Evolutionary conservation across 2,888 invertebrate genomes (phyloP).

Genomic region (Aporophyla nigra): DNA sequence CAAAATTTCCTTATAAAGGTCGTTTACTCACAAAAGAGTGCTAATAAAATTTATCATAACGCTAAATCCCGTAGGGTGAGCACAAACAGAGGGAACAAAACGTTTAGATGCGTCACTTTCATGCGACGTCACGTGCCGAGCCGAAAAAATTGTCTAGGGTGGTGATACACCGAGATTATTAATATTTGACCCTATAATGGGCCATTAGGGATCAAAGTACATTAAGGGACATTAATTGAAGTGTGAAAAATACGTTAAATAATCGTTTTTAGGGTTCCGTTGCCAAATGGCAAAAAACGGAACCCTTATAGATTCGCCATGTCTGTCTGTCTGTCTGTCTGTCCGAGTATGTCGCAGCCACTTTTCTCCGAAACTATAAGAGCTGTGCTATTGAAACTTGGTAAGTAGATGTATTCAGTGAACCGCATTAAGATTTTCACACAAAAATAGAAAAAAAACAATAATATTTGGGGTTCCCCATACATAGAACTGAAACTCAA

Average conservation of each 20-base stretch:
- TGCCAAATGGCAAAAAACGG: too few relatives aligned
- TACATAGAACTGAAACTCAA: too few relatives aligned
- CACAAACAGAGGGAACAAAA: slow-evolving; percentile 64
- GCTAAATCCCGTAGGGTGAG: slow-evolving; percentile 55
- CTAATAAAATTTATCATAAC: slow-evolving; percentile 59
- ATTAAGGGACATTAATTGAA: slow-evolving; percentile 17
- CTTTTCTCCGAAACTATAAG: too few relatives aligned
- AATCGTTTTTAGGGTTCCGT: too few relatives aligned
- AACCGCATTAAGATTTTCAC: too few relatives aligned
- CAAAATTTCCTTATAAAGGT: slow-evolving; percentile 26
- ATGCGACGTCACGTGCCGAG: slow-evolving; percentile 73
- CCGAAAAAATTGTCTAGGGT: slow-evolving; percentile 56
- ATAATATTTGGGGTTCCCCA: too few relatives aligned
- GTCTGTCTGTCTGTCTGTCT: too few relatives aligned
- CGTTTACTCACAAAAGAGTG: slow-evolving; percentile 38
- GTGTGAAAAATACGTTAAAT: not conserved
- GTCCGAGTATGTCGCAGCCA: too few relatives aligned
- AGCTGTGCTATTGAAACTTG: too few relatives aligned
- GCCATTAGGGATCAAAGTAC: slow-evolving; percentile 22
- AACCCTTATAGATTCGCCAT: too few relatives aligned
- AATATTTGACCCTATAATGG: slow-evolving; percentile 51
- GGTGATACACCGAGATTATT: slow-evolving; percentile 62
- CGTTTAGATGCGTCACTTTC: slow-evolving; percentile 61
- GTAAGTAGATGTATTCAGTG: too few relatives aligned
- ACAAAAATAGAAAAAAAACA: too few relatives aligned